Evolutionary conservation across 1,140 invertebrate genomes (phyloP).

Genomic region (Brachionus sp.): DNA sequence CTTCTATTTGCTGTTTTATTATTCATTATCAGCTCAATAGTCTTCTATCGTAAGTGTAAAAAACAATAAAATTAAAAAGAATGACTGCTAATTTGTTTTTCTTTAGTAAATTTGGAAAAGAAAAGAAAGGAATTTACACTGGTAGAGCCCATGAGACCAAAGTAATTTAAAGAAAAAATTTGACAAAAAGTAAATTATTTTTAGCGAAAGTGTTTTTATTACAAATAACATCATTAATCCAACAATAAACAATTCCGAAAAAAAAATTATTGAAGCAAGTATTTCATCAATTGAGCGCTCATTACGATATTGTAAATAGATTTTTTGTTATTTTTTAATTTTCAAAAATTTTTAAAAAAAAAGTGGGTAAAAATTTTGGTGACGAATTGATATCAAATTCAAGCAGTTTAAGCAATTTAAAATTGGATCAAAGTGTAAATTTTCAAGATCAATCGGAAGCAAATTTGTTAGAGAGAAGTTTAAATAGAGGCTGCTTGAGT

Average conservation of each 20-base stretch:
- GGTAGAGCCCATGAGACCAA: neutral
- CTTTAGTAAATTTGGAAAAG: neutral
- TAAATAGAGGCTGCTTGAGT: neutral
- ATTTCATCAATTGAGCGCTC: constrained; percentile 25
- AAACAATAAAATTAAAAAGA: too few relatives aligned
- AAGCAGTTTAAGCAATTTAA: neutral
- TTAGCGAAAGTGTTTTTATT: neutral
- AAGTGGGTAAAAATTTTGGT: neutral
- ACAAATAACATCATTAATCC: constrained; percentile 23
- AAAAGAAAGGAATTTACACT: neutral
- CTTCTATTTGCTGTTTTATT: constrained; percentile 1
- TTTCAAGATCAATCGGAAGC: neutral
- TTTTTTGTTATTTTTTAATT: neutral
- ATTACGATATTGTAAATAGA: neutral
- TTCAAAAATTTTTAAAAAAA: neutral
- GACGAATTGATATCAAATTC: neutral
- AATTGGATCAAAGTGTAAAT: neutral
- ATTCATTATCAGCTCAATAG: constrained; percentile 5
- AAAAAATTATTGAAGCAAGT: constrained; percentile 9
- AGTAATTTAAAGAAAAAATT: neutral
- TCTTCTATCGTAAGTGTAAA: neutral
- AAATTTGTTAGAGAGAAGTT: neutral
- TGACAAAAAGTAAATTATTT: neutral
- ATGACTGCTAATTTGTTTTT: too few relatives aligned
- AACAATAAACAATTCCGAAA: constrained; percentile 4